Evolutionary conservation across 2,888 invertebrate genomes (phyloP), one percentile per base, ranked within the genome.

Genomic region (Platerodrilus igneus): DNA sequence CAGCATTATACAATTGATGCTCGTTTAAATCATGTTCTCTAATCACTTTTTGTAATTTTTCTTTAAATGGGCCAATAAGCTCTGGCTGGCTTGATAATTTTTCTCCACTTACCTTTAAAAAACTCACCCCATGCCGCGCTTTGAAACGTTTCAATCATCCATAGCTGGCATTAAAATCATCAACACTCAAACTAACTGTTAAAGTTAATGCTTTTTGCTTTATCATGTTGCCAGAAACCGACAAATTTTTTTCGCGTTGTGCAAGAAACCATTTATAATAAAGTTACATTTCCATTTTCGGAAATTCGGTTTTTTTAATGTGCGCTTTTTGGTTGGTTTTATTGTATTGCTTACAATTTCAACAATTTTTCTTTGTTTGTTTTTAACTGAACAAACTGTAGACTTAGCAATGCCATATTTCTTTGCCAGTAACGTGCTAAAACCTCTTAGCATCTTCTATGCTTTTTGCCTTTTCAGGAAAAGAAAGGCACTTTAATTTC

Each of bases 1-100:
- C 43, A 8, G 47, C 47, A 36, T 51, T 51, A 20, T 40, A 48
- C 7, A 50, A 17, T 36, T 50, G 46, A 14, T 42, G 7, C 23
- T 28, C 27, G 16, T 10, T 44, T 16, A 41, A 27, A 31, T 30
- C 35, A 28, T 28, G 19, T 11, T 42, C 19, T 27, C 38, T 19
- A 6, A 45, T 38, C 14, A 17, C 13, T 17, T 19, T 13, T 14
- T n/a, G 17, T 13, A 45, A 22, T 16, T 21, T 22, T 28, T 35
- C 25, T 45, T 33, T 45, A 31, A 45, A 45, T 6, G 32, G 41
- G 18, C 37, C 29, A 16, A 45, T 23, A 11, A 41, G 15, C 29
- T 45, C 29, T 19, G 37, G 31, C 14, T 47, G 33, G n/a, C 14
- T 13, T 18, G 41, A 47, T 13, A 47, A 27, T 37, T 47, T 45